Base-by-base conservation (phyloP, 2,888 invertebrate genomes). In the Zeuzera pyrina region DNA sequence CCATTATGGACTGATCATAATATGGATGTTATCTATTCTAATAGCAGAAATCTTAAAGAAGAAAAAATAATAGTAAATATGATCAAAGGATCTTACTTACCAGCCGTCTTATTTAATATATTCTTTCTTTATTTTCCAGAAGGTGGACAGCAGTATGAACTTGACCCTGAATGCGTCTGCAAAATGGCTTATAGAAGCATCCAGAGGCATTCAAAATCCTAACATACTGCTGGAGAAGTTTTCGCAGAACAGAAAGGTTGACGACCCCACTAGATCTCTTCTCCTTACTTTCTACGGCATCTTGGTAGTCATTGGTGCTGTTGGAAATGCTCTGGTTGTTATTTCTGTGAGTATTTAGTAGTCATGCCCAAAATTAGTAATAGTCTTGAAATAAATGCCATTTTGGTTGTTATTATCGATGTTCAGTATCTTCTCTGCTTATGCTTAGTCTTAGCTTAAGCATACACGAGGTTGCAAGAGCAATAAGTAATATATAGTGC, bases 261-360 rank as follows among this genome's bases (percentile, higher is more conserved):
- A 90, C 45, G 89, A 89, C 39, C 87, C 88, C 0, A 89, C 90
- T 15, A 87, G 89, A 55, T 84, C 88, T 3, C 64, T 87, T 2
- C 85, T 93, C 6, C 88, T 92, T 29, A 77, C 87, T 0, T 86
- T 90, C 54, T 94, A 93, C 76, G 86, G 88, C 12, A 79, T 90
- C 38, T 81, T 95, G 50, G 94, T 95, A 37, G 71, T 91, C 8
- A 88, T 94, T 32, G 96, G 96, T 22, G 90, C 93, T 2, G 79
- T 91, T 32, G 96, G 96, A 27, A 97, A 96, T 72, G 89, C 89
- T 6, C 84, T 97, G 28, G 95, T 96, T 49, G 94, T 96, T 41
- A 77, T 87, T 39, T 87, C 87, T 43, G 88, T 84, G 57, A 81
- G 83, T 70, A 52, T 44, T 34, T 36, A 26, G 31, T n/a, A 12